Evolutionary conservation across 2,888 invertebrate genomes (phyloP).

Genomic region (Zootermopsis nevadensis): DNA sequence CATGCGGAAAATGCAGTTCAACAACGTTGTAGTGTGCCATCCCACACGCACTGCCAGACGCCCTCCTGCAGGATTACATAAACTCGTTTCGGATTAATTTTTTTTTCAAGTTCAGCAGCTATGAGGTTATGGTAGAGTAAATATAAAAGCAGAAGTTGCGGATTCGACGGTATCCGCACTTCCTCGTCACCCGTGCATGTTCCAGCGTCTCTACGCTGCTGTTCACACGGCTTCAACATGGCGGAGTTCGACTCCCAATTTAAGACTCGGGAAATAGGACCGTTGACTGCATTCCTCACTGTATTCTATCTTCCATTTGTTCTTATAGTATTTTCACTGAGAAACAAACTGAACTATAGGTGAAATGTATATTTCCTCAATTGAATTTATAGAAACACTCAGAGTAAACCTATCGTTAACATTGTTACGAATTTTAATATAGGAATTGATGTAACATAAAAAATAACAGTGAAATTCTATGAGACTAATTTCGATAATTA

Average conservation of each 20-base stretch:
- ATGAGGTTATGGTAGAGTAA: conserved; percentile 29
- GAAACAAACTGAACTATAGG: no score
- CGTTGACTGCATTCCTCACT: background rate
- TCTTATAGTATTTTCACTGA: no score
- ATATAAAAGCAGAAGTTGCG: background rate
- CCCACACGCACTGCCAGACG: background rate
- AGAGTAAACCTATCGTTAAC: no score
- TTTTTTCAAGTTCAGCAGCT: background rate
- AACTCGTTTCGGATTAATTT: conserved; percentile 29
- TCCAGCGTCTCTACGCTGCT: background rate
- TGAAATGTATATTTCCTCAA: no score
- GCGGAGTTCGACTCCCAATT: background rate
- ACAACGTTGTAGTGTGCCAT: conserved; percentile 23
- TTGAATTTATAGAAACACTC: no score
- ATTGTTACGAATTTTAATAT: no score
- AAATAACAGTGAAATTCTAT: no score
- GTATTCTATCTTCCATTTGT: no score
- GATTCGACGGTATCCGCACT: conserved; percentile 2
- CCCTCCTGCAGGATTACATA: conserved; percentile 13
- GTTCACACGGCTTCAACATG: background rate
- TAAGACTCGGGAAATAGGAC: background rate
- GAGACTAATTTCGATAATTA: no score
- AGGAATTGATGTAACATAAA: no score
- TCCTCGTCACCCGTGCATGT: background rate
- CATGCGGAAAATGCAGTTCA: conserved; percentile 41